phyloP scores from a whole-genome alignment of 2,888 invertebrate species.

The Mantis religiosa region DNA sequence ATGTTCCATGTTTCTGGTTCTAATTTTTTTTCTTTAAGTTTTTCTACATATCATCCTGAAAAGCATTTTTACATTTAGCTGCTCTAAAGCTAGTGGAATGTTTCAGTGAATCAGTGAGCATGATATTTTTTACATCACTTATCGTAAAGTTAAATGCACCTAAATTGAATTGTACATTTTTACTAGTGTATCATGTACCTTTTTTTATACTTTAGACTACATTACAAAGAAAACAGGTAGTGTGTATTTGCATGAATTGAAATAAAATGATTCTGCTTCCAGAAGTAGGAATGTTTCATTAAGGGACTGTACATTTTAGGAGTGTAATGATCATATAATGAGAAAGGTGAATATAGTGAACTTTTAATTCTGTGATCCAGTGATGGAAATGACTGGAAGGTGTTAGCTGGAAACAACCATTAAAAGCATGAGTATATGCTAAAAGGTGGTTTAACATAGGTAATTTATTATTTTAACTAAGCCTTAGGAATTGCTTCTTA shows the following conservation, averaged over 20 bases:
- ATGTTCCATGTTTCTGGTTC: too few relatives aligned
- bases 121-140: neutral
- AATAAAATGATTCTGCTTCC: neutral
- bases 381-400: neutral
- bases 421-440: neutral
- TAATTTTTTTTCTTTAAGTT: neutral
- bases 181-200: neutral
- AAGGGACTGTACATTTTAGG: neutral
- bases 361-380: neutral
- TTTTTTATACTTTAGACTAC: neutral
- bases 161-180: neutral
- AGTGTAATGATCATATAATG: neutral
- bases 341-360: neutral
- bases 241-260: neutral
- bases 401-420: neutral
- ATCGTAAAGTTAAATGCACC: neutral
- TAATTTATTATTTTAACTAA: neutral
- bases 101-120: neutral
- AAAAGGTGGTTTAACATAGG: neutral
- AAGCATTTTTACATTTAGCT: neutral
- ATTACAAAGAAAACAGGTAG: neutral
- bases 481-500: neutral
- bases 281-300: neutral
- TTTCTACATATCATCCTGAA: neutral
- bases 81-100: neutral